Conservation (phyloP, 2,797 vertebrate species). For the Anabacerthia variegaticeps region DNA sequence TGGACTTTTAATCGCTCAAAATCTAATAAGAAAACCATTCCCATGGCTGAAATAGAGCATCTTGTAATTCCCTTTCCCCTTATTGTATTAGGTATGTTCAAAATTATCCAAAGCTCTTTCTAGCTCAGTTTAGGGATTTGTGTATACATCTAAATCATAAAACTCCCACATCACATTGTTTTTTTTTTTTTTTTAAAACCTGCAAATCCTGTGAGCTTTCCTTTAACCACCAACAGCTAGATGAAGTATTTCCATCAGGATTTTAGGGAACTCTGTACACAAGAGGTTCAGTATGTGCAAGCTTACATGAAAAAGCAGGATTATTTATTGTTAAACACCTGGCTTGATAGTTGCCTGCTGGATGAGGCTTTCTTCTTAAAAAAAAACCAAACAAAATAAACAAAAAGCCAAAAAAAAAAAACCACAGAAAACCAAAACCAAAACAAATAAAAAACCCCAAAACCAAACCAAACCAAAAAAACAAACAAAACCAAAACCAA, state of each 20-base stretch:
- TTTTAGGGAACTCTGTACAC: neutral
- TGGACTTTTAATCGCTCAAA: constrained; percentile 17
- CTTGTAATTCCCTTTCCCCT: neutral
- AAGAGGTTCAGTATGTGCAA: neutral
- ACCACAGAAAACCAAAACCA: too few relatives aligned
- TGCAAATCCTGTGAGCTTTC: neutral
- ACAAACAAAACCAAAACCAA: too few relatives aligned
- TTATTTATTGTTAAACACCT: neutral
- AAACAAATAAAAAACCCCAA: too few relatives aligned
- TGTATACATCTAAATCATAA: neutral
- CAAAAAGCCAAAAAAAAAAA: too few relatives aligned
- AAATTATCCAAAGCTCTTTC: neutral
- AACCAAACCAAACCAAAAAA: too few relatives aligned
- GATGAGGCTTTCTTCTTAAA: neutral
- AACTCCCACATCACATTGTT: neutral
- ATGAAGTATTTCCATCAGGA: neutral
- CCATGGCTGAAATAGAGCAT: neutral
- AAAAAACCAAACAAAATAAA: neutral
- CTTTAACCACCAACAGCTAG: neutral
- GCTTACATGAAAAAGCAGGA: neutral
- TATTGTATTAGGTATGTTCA: neutral
- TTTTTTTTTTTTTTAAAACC: neutral
- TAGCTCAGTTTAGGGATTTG: neutral
- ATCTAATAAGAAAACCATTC: constrained; percentile 2
- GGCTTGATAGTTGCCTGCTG: neutral